Percentiles rank a stretch among this genome's conserved stretches.
Evolutionary conservation across 2,888 invertebrate species (phyloP).

Genomic region (Malthinus flaveolus): DNA sequence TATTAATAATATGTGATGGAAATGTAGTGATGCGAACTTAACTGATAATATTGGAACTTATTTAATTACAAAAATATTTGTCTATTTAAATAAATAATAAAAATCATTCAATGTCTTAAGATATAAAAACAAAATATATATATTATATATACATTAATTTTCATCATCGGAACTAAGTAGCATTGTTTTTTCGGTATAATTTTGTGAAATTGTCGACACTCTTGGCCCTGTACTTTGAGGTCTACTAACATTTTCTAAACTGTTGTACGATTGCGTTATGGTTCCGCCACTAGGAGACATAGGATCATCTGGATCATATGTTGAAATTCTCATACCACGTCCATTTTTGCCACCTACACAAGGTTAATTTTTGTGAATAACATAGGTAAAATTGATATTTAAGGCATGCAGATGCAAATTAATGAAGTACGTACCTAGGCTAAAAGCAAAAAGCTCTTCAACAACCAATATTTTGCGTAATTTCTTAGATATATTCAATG

Average conservation of each 20-base stretch:
- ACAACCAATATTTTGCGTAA: no score
- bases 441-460: no score
- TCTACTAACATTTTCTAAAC: constrained; percentile 44
- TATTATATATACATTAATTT: constrained; percentile 38
- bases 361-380: neutral
- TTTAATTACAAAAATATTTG: constrained; percentile 5
- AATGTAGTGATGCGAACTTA: neutral
- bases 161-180: constrained; percentile 95
- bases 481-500: no score
- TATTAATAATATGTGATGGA: constrained; percentile 4
- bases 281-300: constrained; percentile 53
- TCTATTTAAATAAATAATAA: constrained; percentile 6
- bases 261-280: constrained; percentile 48
- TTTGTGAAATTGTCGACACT: constrained; percentile 79
- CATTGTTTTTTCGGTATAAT: constrained; percentile 95
- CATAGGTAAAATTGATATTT: neutral
- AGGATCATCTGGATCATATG: constrained; percentile 71
- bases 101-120: neutral
- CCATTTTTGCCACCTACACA: constrained; percentile 64
- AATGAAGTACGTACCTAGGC: neutral
- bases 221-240: constrained; percentile 65
- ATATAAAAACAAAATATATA: neutral
- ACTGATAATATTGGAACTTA: neutral
- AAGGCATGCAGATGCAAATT: neutral
- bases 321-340: constrained; percentile 67